Evolutionary conservation across 1,140 invertebrate species (phyloP), one percentile per base, ranked within the genome.

Genomic region (Sogatella furcifera): DNA sequence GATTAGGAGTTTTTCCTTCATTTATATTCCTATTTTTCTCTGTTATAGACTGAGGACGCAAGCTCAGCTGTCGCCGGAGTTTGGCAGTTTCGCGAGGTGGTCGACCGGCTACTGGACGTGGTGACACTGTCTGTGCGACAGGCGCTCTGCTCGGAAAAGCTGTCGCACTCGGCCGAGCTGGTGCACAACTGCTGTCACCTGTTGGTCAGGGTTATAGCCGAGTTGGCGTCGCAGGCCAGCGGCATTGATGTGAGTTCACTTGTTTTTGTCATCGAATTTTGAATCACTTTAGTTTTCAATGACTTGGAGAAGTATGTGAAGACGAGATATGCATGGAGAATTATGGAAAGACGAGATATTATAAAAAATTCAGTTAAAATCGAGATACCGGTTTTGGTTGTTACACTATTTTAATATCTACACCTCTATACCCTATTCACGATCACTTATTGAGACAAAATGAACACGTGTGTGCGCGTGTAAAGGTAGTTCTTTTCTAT

Each of bases 151-250:
- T 76, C 79, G 63, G 81, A 85, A 65, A 76, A 77, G 59, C 73
- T 75, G 13, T 72, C 77, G 1, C 79, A 80, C 61, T 74, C 84
- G 28, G 70, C 76, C 10, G 77, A 81, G 61, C 74, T 97, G 0
- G 83, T 94, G 0, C 81, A 85, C 59, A 88, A 89, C 73, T 90
- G 91, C 65, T 95, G 92, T 70, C 86, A 92, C 67, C 78, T 97
- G 19, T 71, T 95, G 43, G 86, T 88, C 0, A 80, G 90, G 52
- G 84, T 96, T 0, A 81, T 97, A 24, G 89, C 91, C 5, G 95
- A 97, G 76, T 78, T 98, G 46, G 85, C 92, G 0, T 85, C 87
- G 56, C 87, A 90, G 66, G 86, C 86, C 5, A 84, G 76, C 64
- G 80, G 83, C 0, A 77, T 75, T 62, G 82, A 84, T 72, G 77